phyloP scores from a whole-genome alignment of 1,140 invertebrate genomes.

The Lordiphosa mommai region DNA sequence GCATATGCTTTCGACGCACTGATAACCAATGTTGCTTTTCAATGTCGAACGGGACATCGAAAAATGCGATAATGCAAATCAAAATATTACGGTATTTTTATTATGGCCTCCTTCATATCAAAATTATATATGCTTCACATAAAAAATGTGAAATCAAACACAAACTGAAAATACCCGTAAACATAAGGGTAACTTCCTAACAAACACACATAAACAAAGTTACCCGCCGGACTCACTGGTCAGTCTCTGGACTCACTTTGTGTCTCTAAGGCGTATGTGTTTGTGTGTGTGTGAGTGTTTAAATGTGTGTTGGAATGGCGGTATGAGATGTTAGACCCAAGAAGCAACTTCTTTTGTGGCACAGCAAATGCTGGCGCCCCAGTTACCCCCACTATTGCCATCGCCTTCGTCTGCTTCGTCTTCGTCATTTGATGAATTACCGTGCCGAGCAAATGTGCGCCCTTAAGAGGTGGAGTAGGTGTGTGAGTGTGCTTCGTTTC shows the following conservation, averaged over 20 bases:
- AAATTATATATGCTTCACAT: too few species aligned
- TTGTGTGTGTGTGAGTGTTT: conserved; percentile 9
- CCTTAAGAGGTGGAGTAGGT: conserved; percentile 33
- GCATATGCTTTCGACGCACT: too few species aligned
- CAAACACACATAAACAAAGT: conserved; percentile 5
- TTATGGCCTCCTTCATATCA: too few species aligned
- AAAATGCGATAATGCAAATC: too few species aligned
- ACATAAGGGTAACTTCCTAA: conserved; percentile 17
- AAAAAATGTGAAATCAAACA: background rate
- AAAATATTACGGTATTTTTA: too few species aligned
- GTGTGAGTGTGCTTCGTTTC: conserved; percentile 44
- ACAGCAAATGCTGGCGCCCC: conserved; percentile 40
- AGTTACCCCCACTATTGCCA: conserved; percentile 16
- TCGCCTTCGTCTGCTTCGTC: conserved; percentile 32
- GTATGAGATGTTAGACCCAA: conserved; percentile 39
- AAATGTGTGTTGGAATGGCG: conserved; percentile 2
- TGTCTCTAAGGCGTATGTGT: conserved; percentile 30
- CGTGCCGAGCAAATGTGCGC: conserved; percentile 69
- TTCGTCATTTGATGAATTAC: conserved; percentile 75
- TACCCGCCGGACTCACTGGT: conserved; percentile 33
- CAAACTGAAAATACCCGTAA: conserved; percentile 19
- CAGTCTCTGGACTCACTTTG: conserved; percentile 46
- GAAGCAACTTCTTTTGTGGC: conserved; percentile 74
- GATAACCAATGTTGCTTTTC: too few species aligned
- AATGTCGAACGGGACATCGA: too few species aligned